These are phyloP conservation scores for Podilymbus podiceps DNA, from an alignment of 2,113 vertebrate species.

Conservation along the genomic window DNA sequence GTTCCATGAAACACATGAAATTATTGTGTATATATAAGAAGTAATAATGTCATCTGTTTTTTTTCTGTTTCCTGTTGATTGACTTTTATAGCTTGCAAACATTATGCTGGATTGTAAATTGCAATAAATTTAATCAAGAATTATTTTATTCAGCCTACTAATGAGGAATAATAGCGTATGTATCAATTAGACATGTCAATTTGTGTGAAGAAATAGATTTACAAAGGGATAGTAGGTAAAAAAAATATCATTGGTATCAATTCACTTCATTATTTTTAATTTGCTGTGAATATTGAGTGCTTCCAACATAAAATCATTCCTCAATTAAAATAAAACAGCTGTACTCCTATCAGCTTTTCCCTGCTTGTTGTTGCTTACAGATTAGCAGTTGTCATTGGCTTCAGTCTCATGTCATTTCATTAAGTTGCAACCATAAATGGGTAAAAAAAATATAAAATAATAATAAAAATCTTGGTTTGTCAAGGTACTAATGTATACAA, in stretches of 20 bases:
- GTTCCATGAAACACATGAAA: not conserved
- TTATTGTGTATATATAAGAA: slow-evolving; percentile 47
- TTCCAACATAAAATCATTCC: slow-evolving; percentile 81
- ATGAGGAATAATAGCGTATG: slow-evolving; percentile 83
- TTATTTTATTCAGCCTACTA: slow-evolving; percentile 82
- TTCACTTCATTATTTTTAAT: slow-evolving; percentile 85
- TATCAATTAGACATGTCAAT: slow-evolving; percentile 85
- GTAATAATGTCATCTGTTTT: slow-evolving; percentile 71
- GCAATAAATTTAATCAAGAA: slow-evolving; percentile 86
- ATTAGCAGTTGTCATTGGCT: slow-evolving; percentile 80
- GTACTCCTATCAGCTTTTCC: slow-evolving; percentile 74
- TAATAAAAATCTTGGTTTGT: slow-evolving; percentile 53
- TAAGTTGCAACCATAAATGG: slow-evolving; percentile 83
- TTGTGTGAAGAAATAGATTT: slow-evolving; percentile 84
- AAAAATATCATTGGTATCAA: slow-evolving; percentile 79
- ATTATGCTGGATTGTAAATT: slow-evolving; percentile 82
- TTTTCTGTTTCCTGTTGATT: slow-evolving; percentile 79
- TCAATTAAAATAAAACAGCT: slow-evolving; percentile 82
- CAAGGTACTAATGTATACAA: slow-evolving; percentile 22
- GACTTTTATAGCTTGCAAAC: slow-evolving; percentile 85
- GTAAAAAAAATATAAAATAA: slow-evolving; percentile 61
- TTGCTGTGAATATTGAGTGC: slow-evolving; percentile 81
- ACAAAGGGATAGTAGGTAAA: slow-evolving; percentile 79
- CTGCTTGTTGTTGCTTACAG: slow-evolving; percentile 78
- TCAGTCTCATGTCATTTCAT: slow-evolving; percentile 78